Conservation (phyloP, 2,797 vertebrate genomes). For the Scolopax rusticola region DNA sequence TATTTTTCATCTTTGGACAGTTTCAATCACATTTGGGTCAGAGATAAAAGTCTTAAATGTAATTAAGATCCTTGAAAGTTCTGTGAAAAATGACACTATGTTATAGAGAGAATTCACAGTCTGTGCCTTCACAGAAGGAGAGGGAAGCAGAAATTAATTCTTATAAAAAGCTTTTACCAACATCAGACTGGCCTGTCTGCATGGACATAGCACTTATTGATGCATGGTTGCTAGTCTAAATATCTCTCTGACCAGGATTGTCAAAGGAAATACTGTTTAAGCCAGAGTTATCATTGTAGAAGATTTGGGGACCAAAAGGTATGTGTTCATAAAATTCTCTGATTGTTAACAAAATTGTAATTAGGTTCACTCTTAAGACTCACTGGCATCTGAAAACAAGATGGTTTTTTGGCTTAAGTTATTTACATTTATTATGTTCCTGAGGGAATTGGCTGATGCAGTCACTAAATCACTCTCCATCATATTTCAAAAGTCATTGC, state of each 20-base stretch:
- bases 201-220: not conserved
- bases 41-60: not conserved
- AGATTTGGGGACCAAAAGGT: not conserved
- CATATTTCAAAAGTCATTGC: not conserved
- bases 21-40: not conserved
- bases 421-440: not conserved
- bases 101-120: not conserved
- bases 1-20: not conserved
- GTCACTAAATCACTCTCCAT: not conserved
- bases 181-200: not conserved
- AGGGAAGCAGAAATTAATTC: not conserved
- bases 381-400: not conserved
- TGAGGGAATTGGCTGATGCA: not conserved
- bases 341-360: not conserved
- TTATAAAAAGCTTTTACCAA: not conserved
- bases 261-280: not conserved
- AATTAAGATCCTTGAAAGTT: not conserved
- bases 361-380: not conserved
- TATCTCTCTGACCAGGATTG: not conserved
- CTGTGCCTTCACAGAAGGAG: not conserved
- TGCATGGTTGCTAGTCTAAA: not conserved
- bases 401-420: not conserved
- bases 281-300: not conserved
- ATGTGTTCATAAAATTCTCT: not conserved
- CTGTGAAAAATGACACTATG: not conserved